These are phyloP conservation scores for Miichthys miiuy DNA, from an alignment of 2,797 vertebrate species.

Conservation along the genomic window DNA sequence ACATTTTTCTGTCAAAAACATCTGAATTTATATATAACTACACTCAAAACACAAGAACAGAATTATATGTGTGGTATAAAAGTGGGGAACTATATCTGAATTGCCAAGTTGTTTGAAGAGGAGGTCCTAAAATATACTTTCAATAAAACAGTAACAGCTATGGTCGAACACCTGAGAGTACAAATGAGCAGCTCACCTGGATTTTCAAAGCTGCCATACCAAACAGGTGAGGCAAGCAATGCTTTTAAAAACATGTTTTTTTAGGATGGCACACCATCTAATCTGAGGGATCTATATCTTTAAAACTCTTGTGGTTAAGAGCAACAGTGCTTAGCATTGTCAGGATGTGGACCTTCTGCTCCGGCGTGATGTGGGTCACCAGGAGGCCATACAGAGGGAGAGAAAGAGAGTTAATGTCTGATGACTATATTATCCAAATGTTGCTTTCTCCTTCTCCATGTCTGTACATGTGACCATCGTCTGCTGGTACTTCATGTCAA, in stretches of 20 bases:
- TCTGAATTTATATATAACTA: conserved; percentile 68
- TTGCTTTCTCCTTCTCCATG: conserved; percentile 35
- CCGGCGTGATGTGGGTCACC: conserved; percentile 38
- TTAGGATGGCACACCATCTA: conserved; percentile 60
- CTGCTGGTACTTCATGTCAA: conserved; percentile 54
- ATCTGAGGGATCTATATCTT: conserved; percentile 28
- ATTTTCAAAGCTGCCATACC: conserved; percentile 51
- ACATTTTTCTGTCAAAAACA: conserved; percentile 71
- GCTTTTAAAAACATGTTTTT: conserved; percentile 69
- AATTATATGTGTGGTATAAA: conserved; percentile 50
- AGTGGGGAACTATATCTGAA: conserved; percentile 29
- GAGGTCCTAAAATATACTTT: conserved; percentile 24
- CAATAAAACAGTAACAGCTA: conserved; percentile 23
- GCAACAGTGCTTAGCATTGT: conserved; percentile 41
- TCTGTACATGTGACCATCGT: conserved; percentile 8
- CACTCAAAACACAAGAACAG: conserved; percentile 42
- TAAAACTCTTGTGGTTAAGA: conserved; percentile 17
- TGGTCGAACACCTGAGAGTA: conserved; percentile 35
- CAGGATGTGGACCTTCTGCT: conserved; percentile 4
- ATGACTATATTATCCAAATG: conserved; percentile 46
- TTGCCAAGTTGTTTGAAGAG: conserved; percentile 18
- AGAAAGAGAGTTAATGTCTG: conserved; percentile 19
- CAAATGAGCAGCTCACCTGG: conserved; percentile 50
- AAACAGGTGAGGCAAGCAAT: conserved; percentile 50
- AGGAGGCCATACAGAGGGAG: conserved; percentile 26